These are phyloP conservation scores for Adrianichthys oophorus DNA, from an alignment of 2,797 vertebrate genomes.

Conservation along the genomic window DNA sequence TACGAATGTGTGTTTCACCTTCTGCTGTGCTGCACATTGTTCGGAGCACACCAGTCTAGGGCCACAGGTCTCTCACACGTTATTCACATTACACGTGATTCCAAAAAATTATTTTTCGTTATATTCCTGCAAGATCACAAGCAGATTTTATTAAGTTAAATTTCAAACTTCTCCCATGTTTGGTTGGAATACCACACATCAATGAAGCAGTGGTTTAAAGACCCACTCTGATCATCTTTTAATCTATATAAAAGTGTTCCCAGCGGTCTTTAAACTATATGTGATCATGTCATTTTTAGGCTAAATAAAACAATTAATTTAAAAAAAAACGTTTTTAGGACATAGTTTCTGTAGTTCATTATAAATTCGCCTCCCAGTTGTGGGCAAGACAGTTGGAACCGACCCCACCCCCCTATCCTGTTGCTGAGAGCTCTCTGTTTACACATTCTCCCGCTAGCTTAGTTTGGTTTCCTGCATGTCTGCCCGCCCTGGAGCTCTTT, in stretches of 20 bases:
- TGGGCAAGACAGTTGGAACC: no score
- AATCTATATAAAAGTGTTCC: no score
- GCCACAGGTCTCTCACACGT: conserved; percentile 52
- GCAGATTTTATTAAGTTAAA: conserved; percentile 72
- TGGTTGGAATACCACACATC: conserved; percentile 54
- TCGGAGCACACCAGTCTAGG: conserved; percentile 40
- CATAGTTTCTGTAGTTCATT: no score
- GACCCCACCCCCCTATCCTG: no score
- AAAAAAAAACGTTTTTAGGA: no score
- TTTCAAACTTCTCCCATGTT: conserved; percentile 78
- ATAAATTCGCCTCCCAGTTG: no score
- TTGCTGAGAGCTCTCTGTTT: no score
- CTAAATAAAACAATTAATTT: no score
- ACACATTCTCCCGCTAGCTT: no score
- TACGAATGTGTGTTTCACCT: conserved; percentile 24
- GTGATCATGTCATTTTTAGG: no score
- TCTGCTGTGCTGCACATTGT: conserved; percentile 48
- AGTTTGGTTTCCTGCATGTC: conserved; percentile 72
- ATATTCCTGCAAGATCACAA: conserved; percentile 76
- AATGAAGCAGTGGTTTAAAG: conserved; percentile 1
- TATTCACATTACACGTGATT: conserved; percentile 80
- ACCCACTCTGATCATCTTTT: no score
- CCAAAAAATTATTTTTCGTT: conserved; percentile 78
- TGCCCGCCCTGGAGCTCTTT: conserved; percentile 79
- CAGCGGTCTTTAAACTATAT: conserved; percentile 36